Evolutionary conservation across 35 echinoderm and acorn worm genomes (phyloP).

Genomic region (Heliocidaris erythrogramma): DNA sequence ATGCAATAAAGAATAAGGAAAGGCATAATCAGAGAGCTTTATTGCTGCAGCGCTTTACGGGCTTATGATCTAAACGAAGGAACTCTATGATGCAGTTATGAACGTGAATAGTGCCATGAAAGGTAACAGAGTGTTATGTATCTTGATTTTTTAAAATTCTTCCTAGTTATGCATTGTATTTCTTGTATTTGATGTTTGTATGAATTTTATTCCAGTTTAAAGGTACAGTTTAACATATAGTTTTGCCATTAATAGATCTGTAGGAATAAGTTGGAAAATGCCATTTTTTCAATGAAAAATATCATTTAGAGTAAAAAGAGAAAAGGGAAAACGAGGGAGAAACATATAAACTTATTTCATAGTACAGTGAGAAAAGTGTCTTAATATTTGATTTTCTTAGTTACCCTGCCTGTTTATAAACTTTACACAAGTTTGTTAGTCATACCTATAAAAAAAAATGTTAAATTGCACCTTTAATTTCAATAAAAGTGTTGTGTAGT

Average conservation of each 20-base stretch:
- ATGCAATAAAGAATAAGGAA: neutral
- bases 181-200: neutral
- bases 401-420: neutral
- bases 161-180: neutral
- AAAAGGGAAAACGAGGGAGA: too few relatives aligned
- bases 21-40: neutral
- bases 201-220: neutral
- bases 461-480: neutral
- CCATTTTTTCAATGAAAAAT: too few relatives aligned
- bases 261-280: too few relatives aligned
- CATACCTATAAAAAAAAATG: neutral
- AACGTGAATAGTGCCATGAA: neutral
- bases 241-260: too few relatives aligned
- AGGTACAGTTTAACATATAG: neutral
- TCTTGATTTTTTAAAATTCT: neutral
- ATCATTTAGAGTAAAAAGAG: too few relatives aligned
- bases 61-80: neutral
- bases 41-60: neutral
- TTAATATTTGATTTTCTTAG: neutral
- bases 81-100: neutral
- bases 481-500: neutral
- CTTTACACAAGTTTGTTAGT: neutral
- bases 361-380: neutral
- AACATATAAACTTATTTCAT: neutral
- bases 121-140: conserved; percentile 8